These are phyloP conservation scores for Cotesia vestalis DNA, from an alignment of 1,140 invertebrate genomes.

Conservation along the genomic window DNA sequence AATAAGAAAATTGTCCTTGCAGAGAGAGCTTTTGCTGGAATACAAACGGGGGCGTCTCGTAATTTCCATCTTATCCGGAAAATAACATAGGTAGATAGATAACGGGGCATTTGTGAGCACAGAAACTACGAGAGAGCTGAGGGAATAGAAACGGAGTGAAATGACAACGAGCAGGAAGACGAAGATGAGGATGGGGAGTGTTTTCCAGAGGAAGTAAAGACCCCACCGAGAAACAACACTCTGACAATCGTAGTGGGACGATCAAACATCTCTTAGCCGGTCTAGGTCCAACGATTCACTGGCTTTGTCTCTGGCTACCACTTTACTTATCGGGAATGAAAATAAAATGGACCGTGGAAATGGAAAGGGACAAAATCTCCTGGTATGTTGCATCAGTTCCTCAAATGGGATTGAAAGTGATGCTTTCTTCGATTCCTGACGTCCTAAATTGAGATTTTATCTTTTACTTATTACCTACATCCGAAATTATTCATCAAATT, in stretches of 20 bases:
- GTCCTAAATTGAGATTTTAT: too few species aligned
- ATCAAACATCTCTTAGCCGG: constrained; percentile 43
- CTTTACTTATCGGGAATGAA: constrained; percentile 42
- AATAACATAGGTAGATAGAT: constrained; percentile 45
- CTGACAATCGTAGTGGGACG: constrained; percentile 36
- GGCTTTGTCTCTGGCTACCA: constrained; percentile 32
- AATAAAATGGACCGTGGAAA: constrained; percentile 40
- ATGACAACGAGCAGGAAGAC: constrained; percentile 18
- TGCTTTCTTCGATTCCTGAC: background rate
- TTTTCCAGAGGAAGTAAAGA: background rate
- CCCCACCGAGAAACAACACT: constrained; percentile 32
- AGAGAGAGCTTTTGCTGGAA: constrained; percentile 39
- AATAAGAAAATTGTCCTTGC: constrained; percentile 22
- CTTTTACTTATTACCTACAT: too few species aligned
- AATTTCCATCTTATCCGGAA: constrained; percentile 57
- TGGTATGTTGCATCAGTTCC: constrained; percentile 11
- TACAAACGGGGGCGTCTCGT: constrained; percentile 40
- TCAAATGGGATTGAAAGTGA: constrained; percentile 29
- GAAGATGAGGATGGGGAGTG: constrained; percentile 17
- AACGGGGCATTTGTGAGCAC: constrained; percentile 9
- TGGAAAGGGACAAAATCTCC: constrained; percentile 29
- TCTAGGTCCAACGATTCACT: constrained; percentile 4
- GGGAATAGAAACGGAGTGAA: constrained; percentile 2
- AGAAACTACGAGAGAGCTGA: too few species aligned
- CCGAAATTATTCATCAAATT: too few species aligned